Conservation (phyloP, 2,888 invertebrate genomes). For the Phragmatobia fuliginosa region DNA sequence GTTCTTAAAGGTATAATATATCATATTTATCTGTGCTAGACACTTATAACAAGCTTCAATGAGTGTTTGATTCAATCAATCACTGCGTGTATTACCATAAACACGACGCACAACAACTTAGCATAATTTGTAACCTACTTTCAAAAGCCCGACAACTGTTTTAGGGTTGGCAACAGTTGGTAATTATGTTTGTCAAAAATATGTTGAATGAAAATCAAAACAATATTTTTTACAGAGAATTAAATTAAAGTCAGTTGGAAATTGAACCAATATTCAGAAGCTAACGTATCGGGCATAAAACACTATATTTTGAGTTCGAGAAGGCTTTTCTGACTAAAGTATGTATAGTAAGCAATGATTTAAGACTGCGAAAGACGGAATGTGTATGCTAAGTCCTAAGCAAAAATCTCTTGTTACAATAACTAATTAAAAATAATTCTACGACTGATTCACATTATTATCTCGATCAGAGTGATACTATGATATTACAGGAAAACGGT, state of each 20-base stretch:
- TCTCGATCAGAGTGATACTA: too few relatives aligned
- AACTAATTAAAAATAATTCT: too few relatives aligned
- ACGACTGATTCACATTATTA: too few relatives aligned
- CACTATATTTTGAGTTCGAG: neutral
- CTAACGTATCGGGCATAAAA: too few relatives aligned
- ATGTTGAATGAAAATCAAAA: neutral
- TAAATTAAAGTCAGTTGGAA: neutral
- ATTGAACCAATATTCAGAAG: neutral
- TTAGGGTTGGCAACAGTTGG: slow-evolving; percentile 2
- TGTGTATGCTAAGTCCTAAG: too few relatives aligned
- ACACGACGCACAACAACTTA: slow-evolving; percentile 1
- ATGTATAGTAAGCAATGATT: neutral
- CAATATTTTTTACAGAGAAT: too few relatives aligned
- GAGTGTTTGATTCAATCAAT: slow-evolving; percentile 4
- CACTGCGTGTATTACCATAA: slow-evolving; percentile 8
- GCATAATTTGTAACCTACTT: slow-evolving; percentile 8
- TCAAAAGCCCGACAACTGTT: slow-evolving; percentile 1
- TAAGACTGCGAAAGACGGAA: too few relatives aligned
- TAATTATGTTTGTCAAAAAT: neutral
- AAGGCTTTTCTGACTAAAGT: too few relatives aligned
- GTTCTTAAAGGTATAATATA: neutral
- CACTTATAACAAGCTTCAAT: neutral
- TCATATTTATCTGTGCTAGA: neutral
- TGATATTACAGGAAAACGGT: too few relatives aligned
- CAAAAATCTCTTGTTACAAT: too few relatives aligned